These are phyloP conservation scores for Tethya wilhelma DNA, from an alignment of 37 sponge, comb jelly and placozoan species.

Conservation along the genomic window DNA sequence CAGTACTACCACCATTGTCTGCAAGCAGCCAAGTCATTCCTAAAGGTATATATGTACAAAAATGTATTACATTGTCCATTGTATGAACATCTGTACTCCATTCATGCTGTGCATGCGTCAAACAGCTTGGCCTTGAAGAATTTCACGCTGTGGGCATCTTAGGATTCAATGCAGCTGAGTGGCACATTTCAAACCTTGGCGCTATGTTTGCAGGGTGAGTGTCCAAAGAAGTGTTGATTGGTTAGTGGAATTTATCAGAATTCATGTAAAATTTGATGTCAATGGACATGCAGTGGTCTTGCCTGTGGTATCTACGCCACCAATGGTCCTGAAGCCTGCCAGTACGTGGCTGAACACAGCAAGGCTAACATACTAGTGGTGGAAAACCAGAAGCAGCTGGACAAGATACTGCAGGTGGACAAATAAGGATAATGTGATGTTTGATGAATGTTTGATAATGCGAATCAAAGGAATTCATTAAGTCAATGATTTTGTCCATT, in stretches of 20 bases:
- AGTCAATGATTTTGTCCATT: neutral
- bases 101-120: neutral
- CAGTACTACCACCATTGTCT: constrained; percentile 39
- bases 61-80: no score
- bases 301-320: constrained; percentile 79
- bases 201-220: constrained; percentile 89
- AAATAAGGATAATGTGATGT: neutral
- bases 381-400: constrained; percentile 80
- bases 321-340: constrained; percentile 80
- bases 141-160: constrained; percentile 75
- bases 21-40: constrained; percentile 71
- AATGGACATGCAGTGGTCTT: constrained; percentile 66
- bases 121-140: constrained; percentile 77
- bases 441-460: no score
- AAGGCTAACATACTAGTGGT: constrained; percentile 76
- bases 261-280: neutral
- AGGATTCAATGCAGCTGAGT: constrained; percentile 88
- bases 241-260: no score
- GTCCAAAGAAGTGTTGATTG: no score
- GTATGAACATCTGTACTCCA: no score
- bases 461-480: no score
- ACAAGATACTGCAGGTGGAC: constrained; percentile 87
- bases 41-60: constrained; percentile 77
- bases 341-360: constrained; percentile 62
- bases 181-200: constrained; percentile 74